A percentile compares a stretch with the other conserved stretches of the same genome.
phyloP scores from a whole-genome alignment of 1,140 invertebrate genomes.

The Drosophila nigrodunni region DNA sequence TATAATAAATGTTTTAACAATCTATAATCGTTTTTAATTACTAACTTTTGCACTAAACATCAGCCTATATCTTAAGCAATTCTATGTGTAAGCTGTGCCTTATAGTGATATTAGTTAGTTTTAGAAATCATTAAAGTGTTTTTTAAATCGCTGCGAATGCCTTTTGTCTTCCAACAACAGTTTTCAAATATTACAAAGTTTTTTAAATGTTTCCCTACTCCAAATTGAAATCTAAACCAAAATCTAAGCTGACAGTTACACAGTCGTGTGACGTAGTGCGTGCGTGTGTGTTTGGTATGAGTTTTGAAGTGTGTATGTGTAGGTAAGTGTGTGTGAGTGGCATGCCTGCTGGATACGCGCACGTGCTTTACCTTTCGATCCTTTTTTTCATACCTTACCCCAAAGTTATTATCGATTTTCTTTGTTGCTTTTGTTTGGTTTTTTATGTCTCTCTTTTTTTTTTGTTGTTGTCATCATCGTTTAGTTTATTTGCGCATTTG shows the following conservation, averaged over 20 bases:
- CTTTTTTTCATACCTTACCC: conserved; percentile 38
- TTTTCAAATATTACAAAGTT: background rate
- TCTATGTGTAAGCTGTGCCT: too few species aligned
- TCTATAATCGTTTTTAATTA: too few species aligned
- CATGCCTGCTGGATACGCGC: conserved; percentile 8
- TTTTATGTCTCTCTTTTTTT: conserved; percentile 1
- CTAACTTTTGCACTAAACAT: too few species aligned
- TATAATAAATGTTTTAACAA: background rate
- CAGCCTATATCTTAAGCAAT: too few species aligned
- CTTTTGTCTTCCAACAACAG: too few species aligned
- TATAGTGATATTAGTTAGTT: too few species aligned
- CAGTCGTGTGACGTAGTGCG: conserved; percentile 5
- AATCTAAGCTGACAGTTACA: conserved; percentile 14
- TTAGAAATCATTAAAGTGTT: too few species aligned
- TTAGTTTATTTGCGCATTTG: conserved; percentile 56
- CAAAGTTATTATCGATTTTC: conserved; percentile 72
- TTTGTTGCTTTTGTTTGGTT: conserved; percentile 14
- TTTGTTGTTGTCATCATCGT: conserved; percentile 5
- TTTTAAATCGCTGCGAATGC: too few species aligned
- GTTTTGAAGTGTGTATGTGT: conserved; percentile 6
- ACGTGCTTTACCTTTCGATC: conserved; percentile 32
- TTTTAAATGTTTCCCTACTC: background rate
- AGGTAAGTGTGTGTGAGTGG: conserved; percentile 1
- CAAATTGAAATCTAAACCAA: background rate
- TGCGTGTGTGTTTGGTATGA: conserved; percentile 5